Evolutionary conservation across 2,113 vertebrate genomes (phyloP).

Genomic region (Mandrillus leucophaeus): DNA sequence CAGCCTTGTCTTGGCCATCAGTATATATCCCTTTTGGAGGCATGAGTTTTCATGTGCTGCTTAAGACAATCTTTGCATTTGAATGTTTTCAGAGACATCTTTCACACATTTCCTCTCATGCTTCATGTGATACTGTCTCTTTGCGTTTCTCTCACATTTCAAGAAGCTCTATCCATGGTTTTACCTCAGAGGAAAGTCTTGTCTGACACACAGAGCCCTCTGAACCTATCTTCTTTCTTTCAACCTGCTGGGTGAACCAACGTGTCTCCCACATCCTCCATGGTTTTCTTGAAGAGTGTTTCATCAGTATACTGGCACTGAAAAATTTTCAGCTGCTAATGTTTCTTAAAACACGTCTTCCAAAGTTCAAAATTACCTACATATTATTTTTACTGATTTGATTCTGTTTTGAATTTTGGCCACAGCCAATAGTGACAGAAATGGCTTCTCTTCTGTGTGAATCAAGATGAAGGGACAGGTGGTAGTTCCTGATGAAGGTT

Average conservation of each 20-base stretch:
- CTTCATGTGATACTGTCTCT: constrained; percentile 81
- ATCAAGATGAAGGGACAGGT: constrained; percentile 81
- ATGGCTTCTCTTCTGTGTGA: constrained; percentile 88
- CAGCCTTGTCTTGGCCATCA: constrained; percentile 86
- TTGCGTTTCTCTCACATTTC: constrained; percentile 80
- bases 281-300: constrained; percentile 83
- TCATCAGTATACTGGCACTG: constrained; percentile 84
- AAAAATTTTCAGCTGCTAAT: constrained; percentile 88
- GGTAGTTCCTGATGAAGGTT: constrained; percentile 85
- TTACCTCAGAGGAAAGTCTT: constrained; percentile 86
- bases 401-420: constrained; percentile 83
- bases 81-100: constrained; percentile 80
- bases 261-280: constrained; percentile 82
- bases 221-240: constrained; percentile 88
- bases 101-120: constrained; percentile 67
- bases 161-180: constrained; percentile 88
- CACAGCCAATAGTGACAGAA: constrained; percentile 84
- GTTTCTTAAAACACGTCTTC: constrained; percentile 88
- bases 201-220: constrained; percentile 86
- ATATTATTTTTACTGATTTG: constrained; percentile 82
- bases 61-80: constrained; percentile 83
- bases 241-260: constrained; percentile 80
- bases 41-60: constrained; percentile 84
- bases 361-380: constrained; percentile 87
- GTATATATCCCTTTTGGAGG: constrained; percentile 73